Conservation (phyloP, 2,797 vertebrate genomes). For the Esox lucius region DNA sequence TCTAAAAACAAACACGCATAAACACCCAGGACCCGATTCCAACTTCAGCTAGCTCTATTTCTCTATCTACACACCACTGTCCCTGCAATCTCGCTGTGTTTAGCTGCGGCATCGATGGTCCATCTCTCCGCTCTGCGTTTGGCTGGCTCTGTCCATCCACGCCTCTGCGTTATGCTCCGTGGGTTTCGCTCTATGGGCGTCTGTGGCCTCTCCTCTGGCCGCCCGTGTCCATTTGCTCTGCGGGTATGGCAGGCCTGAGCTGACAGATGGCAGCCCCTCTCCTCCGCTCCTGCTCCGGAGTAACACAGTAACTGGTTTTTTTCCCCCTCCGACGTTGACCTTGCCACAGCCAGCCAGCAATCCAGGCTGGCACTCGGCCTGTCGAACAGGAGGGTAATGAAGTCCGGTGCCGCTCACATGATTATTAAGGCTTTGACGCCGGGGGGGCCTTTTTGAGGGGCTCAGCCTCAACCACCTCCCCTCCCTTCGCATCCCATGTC, state of each 20-base stretch:
- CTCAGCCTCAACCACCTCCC: constrained; percentile 57
- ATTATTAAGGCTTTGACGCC: constrained; percentile 80
- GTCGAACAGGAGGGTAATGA: constrained; percentile 82
- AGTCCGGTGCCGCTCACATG: constrained; percentile 81
- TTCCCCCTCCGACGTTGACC: constrained; percentile 83
- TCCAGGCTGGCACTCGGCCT: constrained; percentile 79
- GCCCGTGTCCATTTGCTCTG: constrained; percentile 81
- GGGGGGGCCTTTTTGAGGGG: constrained; percentile 72
- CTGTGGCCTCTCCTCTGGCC: constrained; percentile 78
- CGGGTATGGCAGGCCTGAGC: constrained; percentile 79
- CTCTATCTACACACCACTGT: constrained; percentile 4
- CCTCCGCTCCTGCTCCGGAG: constrained; percentile 78
- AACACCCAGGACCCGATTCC: constrained; percentile 68
- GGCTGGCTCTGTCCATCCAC: constrained; percentile 43
- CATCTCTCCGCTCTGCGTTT: background rate
- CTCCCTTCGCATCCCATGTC: constrained; percentile 57
- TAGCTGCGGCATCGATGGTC: background rate
- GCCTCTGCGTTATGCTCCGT: constrained; percentile 73
- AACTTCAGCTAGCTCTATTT: constrained; percentile 57
- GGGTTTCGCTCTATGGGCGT: constrained; percentile 76
- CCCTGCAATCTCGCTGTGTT: constrained; percentile 12
- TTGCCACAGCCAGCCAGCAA: constrained; percentile 82
- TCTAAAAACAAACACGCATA: constrained; percentile 74
- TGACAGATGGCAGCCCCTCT: constrained; percentile 80
- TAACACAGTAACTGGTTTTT: constrained; percentile 84